Evolutionary conservation across 2,797 vertebrate genomes (phyloP), one percentile per base, ranked within the genome.

Genomic region (Fistularia tabacaria): DNA sequence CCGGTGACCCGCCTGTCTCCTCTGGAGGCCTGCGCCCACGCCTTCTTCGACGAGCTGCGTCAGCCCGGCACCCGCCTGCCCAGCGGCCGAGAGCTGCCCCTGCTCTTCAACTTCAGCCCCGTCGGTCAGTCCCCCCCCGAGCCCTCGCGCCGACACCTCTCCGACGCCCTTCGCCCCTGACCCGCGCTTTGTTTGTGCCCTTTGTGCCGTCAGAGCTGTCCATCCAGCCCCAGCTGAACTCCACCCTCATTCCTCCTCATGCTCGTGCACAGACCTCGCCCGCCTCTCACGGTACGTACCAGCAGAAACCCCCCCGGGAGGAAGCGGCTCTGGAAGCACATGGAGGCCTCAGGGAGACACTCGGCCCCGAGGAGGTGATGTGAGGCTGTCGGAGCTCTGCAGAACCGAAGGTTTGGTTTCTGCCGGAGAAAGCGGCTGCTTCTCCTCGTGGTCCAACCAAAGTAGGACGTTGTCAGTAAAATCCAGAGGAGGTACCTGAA

Each of bases 41-140:
- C 92, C 62, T 96, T 96, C 90, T 97, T 97, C 0, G 93, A 96
- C 0, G 95, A 97, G 82, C 90, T 97, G 49, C 93, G 95, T 47
- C 90, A 92, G 73, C 92, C 92, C 7, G 92, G 88, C 71, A 91
- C 93, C 59, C 93, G 94, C 58, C 89, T 97, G 68, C 94, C 95
- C 77, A 97, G 93, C 15, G 93, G 94, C 38, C 89, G 93, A 71
- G 93, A 95, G 44, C 91, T 97, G 73, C 95, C 95, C 25, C 90
- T 91, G 0, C 94, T 97, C 79, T 97, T 96, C 91, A 96, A 94
- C 83, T 96, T 97, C 91, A 95, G 94, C 86, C 90, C 94, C 15
- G 91, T 93, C 15, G 94, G 95, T 95, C 71, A 90, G 93, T 89
- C 63, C 7, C 5, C 12, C 7, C 12, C n/a, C 25, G 25, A 25